Base-by-base conservation (phyloP, 2,888 invertebrate genomes). In the Protonemura montana region DNA sequence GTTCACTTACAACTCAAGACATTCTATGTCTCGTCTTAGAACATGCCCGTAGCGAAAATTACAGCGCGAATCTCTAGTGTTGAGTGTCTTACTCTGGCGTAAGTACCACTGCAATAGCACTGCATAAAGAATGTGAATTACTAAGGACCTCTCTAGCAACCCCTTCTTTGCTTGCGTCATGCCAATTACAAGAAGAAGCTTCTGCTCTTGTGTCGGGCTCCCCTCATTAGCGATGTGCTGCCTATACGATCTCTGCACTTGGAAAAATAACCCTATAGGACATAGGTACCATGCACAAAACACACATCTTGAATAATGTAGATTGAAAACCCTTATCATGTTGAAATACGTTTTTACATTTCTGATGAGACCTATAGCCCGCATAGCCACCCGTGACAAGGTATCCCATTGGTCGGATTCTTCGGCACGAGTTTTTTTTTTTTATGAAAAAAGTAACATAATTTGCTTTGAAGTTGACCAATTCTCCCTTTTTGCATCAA, bases 161-260 rank as follows among this genome's bases (percentile, higher is more conserved):
- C 80, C 83, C 83, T 86, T 86, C 86, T 82, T 86, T 86, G 82
- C 59, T 86, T 86, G 86, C 78, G 78, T 82, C 82, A 82, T 83
- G 83, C 86, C 86, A 86, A 86, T 86, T 86, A 86, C 82, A 28
- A 29, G 76, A 82, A 82, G 82, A 83, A 30, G 29, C 76, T 21
- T 25, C n/a, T 29, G 21, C 82, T 30, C 13, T 81, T 42, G 29
- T 86, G n/a, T 78, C 7, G 7, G 5, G 78, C 59, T 21, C 13
- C 59, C 59, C 86, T 86, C 86, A 86, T 86, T 86, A 86, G 86
- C 41, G 86, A 80, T 41, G 78, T 30, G 59, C 59, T 13, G 59
- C 6, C 59, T 59, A 7, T 13, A 21, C 16, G 59, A 59, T 13
- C 59, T 7, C 16, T 13, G 59, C 59, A 59, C 59, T 59, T 59